Evolutionary conservation across 2,888 invertebrate genomes (phyloP).

Genomic region (Mimumesa dahlbomi): DNA sequence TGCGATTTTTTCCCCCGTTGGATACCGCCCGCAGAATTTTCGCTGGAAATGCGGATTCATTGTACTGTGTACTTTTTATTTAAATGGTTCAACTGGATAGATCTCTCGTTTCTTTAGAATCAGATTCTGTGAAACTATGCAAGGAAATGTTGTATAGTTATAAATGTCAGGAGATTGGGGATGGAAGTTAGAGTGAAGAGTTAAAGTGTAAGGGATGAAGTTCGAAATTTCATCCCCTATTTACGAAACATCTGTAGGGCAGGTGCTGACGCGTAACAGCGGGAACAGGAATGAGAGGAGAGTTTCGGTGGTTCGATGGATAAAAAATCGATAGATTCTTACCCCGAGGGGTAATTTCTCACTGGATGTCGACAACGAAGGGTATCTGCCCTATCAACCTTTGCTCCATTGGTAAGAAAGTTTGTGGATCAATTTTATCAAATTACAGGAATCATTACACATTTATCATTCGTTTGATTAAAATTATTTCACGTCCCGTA

Average conservation of each 20-base stretch:
- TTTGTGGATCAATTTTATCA: neutral
- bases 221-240: neutral
- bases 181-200: neutral
- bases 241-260: slow-evolving; percentile 10
- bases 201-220: too few species aligned
- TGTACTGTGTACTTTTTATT: neutral
- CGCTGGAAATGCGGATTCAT: neutral
- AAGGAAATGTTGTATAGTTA: too few species aligned
- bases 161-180: too few species aligned
- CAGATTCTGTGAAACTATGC: too few species aligned
- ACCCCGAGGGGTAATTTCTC: slow-evolving; percentile 26
- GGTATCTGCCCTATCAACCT: neutral
- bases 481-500: too few species aligned
- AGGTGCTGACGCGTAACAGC: slow-evolving; percentile 66
- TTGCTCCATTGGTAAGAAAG: slow-evolving; percentile 14
- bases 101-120: neutral
- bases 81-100: neutral
- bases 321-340: slow-evolving; percentile 51
- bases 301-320: slow-evolving; percentile 39
- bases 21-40: neutral
- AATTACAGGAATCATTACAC: too few species aligned
- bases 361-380: slow-evolving; percentile 11
- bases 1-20: too few species aligned
- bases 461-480: too few species aligned
- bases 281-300: neutral